A percentile compares a stretch with the other conserved stretches of the same genome.
These are phyloP conservation scores for Terrapene triunguis DNA, from an alignment of 2,113 vertebrate genomes.

Conservation along the genomic window DNA sequence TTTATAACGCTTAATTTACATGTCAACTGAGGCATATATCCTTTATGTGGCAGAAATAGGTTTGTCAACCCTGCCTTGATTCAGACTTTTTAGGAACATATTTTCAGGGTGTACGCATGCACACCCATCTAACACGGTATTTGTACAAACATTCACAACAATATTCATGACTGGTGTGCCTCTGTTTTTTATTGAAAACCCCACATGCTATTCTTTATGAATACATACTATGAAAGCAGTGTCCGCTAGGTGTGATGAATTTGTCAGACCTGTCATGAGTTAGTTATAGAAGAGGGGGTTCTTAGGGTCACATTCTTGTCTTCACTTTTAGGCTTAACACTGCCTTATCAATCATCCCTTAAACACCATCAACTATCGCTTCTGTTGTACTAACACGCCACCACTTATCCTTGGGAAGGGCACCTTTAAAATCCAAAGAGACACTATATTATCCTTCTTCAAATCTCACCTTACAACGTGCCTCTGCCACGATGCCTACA, in stretches of 20 bases:
- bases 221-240: neutral
- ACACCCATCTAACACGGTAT: neutral
- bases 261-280: neutral
- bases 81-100: neutral
- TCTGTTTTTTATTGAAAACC: neutral
- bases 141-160: neutral
- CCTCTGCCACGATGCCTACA: neutral
- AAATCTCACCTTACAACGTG: neutral
- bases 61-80: neutral
- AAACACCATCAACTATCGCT: neutral
- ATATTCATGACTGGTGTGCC: neutral
- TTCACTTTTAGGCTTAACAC: neutral
- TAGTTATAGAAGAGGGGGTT: neutral
- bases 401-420: fast-evolving
- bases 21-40: neutral
- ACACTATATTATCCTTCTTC: neutral
- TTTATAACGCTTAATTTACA: neutral
- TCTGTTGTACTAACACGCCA: neutral
- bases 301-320: neutral
- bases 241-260: too few species aligned
- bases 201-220: neutral
- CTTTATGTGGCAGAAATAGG: neutral
- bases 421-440: neutral
- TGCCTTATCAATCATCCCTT: neutral
- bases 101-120: neutral